Evolutionary conservation across 2,113 vertebrate species (phyloP).

Genomic region (Scophthalmus maximus): DNA sequence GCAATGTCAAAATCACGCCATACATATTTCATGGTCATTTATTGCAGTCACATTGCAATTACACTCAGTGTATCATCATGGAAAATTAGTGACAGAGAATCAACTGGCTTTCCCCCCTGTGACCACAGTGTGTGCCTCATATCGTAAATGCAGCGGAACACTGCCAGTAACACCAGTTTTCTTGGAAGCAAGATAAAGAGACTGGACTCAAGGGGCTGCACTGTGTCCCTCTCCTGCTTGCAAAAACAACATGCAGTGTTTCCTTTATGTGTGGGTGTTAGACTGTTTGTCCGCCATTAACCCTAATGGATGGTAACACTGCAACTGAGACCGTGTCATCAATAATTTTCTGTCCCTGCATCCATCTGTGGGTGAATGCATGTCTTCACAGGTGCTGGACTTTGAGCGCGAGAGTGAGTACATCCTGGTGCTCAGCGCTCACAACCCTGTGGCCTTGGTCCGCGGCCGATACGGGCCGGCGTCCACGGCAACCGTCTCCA

Average conservation of each 20-base stretch:
- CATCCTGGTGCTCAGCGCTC: conserved; percentile 81
- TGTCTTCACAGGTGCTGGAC: conserved; percentile 79
- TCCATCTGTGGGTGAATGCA: background rate
- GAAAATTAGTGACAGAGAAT: conserved; percentile 53
- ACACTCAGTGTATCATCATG: conserved; percentile 34
- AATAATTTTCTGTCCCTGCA: background rate
- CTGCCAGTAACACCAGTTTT: conserved; percentile 43
- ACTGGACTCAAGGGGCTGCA: conserved; percentile 5
- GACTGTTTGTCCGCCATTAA: background rate
- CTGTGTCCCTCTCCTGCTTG: conserved; percentile 18
- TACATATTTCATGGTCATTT: background rate
- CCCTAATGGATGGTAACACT: background rate
- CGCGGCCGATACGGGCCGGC: conserved; percentile 81
- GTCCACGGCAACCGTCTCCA: conserved; percentile 83
- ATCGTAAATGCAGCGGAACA: background rate
- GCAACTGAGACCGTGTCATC: background rate
- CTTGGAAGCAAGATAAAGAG: conserved; percentile 27
- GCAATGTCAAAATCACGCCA: background rate
- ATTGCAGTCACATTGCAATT: too few species aligned
- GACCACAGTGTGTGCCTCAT: conserved; percentile 10
- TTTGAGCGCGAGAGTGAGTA: conserved; percentile 85
- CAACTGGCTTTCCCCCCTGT: conserved; percentile 17
- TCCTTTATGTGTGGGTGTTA: background rate
- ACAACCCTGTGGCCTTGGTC: conserved; percentile 82
- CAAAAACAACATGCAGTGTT: background rate